Conservation (phyloP, 2,797 vertebrate genomes). For the Notolepis coatsorum region DNA sequence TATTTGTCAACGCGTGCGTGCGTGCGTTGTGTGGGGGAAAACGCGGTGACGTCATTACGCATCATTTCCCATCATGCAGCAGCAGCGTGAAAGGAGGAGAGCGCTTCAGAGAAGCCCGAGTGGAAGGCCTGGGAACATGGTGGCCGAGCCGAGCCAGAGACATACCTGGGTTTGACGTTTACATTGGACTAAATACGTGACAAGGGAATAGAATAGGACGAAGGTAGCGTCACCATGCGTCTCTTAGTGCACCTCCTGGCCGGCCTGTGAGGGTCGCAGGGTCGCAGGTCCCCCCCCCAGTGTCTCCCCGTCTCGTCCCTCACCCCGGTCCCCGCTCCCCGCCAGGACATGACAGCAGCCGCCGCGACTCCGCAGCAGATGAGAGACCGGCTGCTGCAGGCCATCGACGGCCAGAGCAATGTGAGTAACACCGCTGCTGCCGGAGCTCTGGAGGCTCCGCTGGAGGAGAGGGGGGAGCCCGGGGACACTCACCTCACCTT, state of each 20-base stretch:
- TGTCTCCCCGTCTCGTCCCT: conserved; percentile 71
- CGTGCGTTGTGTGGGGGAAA: not conserved
- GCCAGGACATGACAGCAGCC: conserved; percentile 93
- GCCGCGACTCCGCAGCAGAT: conserved; percentile 91
- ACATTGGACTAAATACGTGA: not conserved
- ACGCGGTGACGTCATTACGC: conserved; percentile 32
- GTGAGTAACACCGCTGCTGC: conserved; percentile 81
- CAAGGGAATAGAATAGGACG: conserved; percentile 23
- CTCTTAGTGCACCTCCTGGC: conserved; percentile 7
- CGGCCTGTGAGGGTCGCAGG: conserved; percentile 61
- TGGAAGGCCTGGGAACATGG: conserved; percentile 55
- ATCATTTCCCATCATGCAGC: conserved; percentile 61
- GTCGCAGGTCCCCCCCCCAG: conserved; percentile 50
- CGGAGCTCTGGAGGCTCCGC: no score
- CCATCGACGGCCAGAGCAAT: conserved; percentile 93
- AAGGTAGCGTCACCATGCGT: conserved; percentile 45
- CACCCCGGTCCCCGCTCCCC: conserved; percentile 73
- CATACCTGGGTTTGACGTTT: not conserved
- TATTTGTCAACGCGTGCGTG: not conserved
- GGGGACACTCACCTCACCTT: no score
- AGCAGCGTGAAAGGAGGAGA: no score
- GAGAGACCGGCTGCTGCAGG: conserved; percentile 95
- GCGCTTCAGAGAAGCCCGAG: conserved; percentile 60
- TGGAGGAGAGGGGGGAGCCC: not conserved
- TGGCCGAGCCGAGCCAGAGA: conserved; percentile 45